Conservation (phyloP, 2,797 vertebrate species). For the Delichon dasypus region DNA sequence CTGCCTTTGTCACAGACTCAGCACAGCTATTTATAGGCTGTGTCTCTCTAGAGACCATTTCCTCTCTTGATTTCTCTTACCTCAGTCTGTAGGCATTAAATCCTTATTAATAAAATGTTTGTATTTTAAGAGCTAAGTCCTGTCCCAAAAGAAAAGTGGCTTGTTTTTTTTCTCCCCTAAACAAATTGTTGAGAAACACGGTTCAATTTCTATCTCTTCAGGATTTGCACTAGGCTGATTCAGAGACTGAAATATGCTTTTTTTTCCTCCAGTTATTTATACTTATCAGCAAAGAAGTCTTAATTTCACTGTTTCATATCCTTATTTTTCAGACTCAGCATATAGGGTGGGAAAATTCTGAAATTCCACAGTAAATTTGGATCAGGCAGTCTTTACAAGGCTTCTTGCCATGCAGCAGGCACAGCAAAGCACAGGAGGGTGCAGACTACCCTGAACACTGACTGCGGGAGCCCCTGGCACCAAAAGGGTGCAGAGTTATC, state of each 20-base stretch:
- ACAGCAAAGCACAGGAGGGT: neutral
- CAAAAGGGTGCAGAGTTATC: neutral
- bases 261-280: neutral
- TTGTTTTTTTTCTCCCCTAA: neutral
- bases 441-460: neutral
- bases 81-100: neutral
- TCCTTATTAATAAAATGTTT: neutral
- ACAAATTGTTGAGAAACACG: neutral
- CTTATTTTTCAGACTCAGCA: neutral
- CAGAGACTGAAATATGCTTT: neutral
- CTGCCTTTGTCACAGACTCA: constrained; percentile 62
- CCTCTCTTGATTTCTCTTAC: constrained; percentile 57
- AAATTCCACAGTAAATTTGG: neutral
- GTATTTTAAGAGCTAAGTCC: neutral
- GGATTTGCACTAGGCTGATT: neutral
- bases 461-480: neutral
- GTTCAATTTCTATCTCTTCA: neutral
- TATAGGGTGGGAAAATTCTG: neutral
- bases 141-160: neutral
- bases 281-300: neutral
- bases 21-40: constrained; percentile 75
- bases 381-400: neutral
- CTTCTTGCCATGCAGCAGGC: neutral
- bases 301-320: neutral
- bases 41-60: constrained; percentile 63